Conservation (phyloP, 2,888 invertebrate genomes). For the Leptopilina myrica region DNA sequence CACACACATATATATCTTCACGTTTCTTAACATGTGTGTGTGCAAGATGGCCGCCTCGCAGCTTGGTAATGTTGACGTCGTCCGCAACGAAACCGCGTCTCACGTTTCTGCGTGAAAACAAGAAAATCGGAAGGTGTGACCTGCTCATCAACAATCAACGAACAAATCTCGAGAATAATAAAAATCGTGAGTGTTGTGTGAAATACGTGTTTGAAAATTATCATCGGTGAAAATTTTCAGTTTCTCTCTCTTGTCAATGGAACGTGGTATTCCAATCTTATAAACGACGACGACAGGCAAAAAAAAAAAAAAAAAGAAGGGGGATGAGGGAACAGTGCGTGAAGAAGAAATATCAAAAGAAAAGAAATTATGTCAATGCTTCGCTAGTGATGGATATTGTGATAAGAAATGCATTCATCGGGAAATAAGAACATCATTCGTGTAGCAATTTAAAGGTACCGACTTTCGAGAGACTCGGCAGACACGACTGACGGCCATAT, state of each 20-base stretch:
- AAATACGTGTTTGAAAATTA: slow-evolving; percentile 15
- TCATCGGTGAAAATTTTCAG: not conserved
- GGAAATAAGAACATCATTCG: slow-evolving; percentile 41
- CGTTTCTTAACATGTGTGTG: slow-evolving; percentile 53
- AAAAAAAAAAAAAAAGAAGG: too few species aligned
- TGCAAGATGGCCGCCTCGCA: slow-evolving; percentile 75
- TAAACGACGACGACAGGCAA: slow-evolving; percentile 26
- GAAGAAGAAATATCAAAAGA: slow-evolving; percentile 13
- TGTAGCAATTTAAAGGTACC: slow-evolving; percentile 29
- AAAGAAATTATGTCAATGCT: slow-evolving; percentile 25
- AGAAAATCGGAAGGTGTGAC: slow-evolving; percentile 59
- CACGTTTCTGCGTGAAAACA: slow-evolving; percentile 68
- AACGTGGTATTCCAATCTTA: slow-evolving; percentile 40
- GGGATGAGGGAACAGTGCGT: slow-evolving; percentile 41
- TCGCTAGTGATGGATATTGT: slow-evolving; percentile 45
- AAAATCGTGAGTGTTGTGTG: slow-evolving; percentile 42
- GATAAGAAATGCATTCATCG: slow-evolving; percentile 15
- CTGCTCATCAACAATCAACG: slow-evolving; percentile 40
- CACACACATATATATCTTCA: not conserved
- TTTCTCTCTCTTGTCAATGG: slow-evolving; percentile 34
- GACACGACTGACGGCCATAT: slow-evolving; percentile 63
- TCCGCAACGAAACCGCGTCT: slow-evolving; percentile 69
- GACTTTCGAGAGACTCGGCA: slow-evolving; percentile 37
- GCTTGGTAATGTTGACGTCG: slow-evolving; percentile 75
- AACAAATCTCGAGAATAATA: slow-evolving; percentile 2